These are phyloP conservation scores for Nannospalax galili DNA, from an alignment of 2,113 vertebrate species.

Conservation along the genomic window DNA sequence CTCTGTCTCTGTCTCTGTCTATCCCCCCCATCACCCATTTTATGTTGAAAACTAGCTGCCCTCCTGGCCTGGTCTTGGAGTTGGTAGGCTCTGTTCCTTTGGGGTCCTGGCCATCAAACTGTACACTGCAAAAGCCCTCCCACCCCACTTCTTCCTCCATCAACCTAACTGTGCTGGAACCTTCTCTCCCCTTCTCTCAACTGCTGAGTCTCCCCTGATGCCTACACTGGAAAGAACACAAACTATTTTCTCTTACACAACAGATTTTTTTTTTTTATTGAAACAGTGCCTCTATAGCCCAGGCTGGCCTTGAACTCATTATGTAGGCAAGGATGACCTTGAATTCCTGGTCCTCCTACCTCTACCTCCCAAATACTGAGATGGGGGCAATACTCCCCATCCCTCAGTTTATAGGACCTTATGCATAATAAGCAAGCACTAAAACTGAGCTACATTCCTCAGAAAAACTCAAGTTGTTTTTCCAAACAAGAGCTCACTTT, in stretches of 20 bases:
- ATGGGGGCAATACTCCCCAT: not conserved
- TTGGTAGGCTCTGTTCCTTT: not conserved
- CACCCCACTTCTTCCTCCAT: no score
- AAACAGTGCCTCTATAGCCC: no score
- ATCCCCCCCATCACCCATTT: conserved; percentile 50
- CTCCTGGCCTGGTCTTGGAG: not conserved
- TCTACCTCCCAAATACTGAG: not conserved
- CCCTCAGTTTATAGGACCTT: not conserved
- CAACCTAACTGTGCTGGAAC: not conserved
- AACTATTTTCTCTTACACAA: not conserved
- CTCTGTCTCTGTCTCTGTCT: conserved; percentile 71
- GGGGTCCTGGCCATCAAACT: not conserved
- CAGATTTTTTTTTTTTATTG: not conserved
- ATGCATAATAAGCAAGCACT: not conserved
- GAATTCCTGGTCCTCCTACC: not conserved
- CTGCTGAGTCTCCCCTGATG: not conserved
- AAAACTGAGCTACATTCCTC: no score
- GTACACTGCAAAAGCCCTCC: no score
- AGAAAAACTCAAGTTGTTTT: not conserved
- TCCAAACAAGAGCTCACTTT: conserved; percentile 30
- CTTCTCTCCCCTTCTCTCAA: not conserved
- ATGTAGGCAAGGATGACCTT: not conserved
- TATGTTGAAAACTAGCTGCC: not conserved
- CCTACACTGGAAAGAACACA: not conserved
- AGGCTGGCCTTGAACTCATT: not conserved